A percentile compares a stretch with the other conserved stretches of the same genome.
Evolutionary conservation across 2,888 invertebrate genomes (phyloP).

Genomic region (Automeris io): DNA sequence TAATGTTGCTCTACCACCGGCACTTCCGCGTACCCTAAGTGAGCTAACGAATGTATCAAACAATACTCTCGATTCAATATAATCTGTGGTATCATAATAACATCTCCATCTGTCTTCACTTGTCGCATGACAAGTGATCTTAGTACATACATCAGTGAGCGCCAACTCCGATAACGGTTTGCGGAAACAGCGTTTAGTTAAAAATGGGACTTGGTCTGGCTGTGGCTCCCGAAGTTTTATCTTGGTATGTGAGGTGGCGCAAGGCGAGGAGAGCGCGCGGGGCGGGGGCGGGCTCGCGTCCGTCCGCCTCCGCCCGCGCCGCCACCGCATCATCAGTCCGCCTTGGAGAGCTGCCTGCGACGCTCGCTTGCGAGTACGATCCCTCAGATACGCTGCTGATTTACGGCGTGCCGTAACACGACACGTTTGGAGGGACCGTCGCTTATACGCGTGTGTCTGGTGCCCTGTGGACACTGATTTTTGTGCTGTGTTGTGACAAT

Average conservation of each 20-base stretch:
- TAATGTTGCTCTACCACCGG: constrained; percentile 54
- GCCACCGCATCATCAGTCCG: constrained; percentile 72
- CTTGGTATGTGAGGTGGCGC: constrained; percentile 56
- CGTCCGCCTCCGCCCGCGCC: constrained; percentile 69
- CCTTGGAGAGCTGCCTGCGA: constrained; percentile 69
- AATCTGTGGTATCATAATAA: constrained; percentile 14
- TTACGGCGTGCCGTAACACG: constrained; percentile 76
- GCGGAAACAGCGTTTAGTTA: constrained; percentile 61
- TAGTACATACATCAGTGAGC: constrained; percentile 31
- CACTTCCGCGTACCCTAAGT: constrained; percentile 69
- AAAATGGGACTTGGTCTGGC: constrained; percentile 67
- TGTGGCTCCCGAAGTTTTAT: constrained; percentile 71
- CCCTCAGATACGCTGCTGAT: constrained; percentile 77
- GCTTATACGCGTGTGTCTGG: constrained; percentile 68
- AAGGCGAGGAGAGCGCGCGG: constrained; percentile 34
- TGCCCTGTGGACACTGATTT: constrained; percentile 68
- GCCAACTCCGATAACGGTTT: constrained; percentile 51
- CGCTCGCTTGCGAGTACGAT: constrained; percentile 67
- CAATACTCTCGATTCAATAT: constrained; percentile 19
- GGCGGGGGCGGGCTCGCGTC: constrained; percentile 53
- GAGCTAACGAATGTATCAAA: constrained; percentile 28
- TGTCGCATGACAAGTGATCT: constrained; percentile 22
- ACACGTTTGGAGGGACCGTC: constrained; percentile 76
- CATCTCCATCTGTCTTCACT: no score
- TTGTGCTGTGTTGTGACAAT: constrained; percentile 72